Conservation (phyloP, 2,797 vertebrate genomes). For the Sardinella longiceps region DNA sequence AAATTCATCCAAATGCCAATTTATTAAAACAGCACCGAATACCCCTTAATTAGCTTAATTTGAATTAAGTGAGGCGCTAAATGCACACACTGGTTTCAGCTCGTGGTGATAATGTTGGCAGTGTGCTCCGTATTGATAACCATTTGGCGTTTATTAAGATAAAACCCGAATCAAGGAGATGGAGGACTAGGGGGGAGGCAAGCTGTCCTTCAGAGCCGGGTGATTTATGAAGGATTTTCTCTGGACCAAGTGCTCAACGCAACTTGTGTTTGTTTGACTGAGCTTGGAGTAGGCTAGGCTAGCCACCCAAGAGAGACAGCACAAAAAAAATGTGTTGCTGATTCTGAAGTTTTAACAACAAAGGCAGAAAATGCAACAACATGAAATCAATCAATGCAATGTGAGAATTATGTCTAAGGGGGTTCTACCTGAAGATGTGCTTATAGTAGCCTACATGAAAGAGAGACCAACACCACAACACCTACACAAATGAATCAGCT, state of each 20-base stretch:
- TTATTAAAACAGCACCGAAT: background rate
- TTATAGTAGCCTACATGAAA: background rate
- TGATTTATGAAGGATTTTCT: background rate
- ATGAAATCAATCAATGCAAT: background rate
- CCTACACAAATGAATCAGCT: background rate
- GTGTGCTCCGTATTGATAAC: background rate
- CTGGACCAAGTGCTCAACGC: background rate
- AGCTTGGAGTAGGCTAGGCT: background rate
- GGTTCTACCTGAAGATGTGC: background rate
- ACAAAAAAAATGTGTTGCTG: background rate
- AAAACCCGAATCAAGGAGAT: background rate
- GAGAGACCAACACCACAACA: background rate
- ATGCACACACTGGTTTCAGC: background rate
- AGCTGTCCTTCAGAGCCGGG: background rate
- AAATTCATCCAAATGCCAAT: background rate
- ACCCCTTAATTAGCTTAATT: background rate
- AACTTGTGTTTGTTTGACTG: background rate
- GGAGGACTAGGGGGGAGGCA: background rate
- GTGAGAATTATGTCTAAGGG: background rate
- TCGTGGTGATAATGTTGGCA: background rate
- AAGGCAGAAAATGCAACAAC: background rate
- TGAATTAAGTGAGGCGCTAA: background rate
- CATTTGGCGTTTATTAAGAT: slow-evolving; percentile 1
- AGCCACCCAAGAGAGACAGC: background rate
- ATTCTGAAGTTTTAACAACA: background rate